Conservation (phyloP, 2,797 vertebrate species). For the Apodemus agrarius region DNA sequence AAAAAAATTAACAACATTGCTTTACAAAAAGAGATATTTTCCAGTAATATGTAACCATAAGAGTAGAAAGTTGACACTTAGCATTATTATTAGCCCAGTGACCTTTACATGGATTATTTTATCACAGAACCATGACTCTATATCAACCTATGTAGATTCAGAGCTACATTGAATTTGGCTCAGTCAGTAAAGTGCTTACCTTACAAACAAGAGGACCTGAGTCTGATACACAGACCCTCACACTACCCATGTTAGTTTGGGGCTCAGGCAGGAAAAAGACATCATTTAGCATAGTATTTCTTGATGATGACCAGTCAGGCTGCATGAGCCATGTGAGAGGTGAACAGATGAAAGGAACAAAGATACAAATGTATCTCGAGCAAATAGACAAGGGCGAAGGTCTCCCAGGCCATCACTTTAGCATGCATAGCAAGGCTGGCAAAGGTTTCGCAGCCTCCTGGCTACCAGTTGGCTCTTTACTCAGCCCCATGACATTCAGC, state of each 20-base stretch:
- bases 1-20: background rate
- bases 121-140: background rate
- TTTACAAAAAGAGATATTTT: background rate
- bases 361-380: background rate
- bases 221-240: background rate
- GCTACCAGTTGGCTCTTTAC: rapidly evolving
- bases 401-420: rapidly evolving
- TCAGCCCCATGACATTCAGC: background rate
- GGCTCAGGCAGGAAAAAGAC: background rate
- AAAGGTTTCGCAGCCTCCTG: rapidly evolving
- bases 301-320: background rate
- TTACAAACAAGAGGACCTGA: background rate
- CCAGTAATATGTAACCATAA: background rate
- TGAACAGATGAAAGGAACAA: background rate
- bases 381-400: background rate
- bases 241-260: background rate
- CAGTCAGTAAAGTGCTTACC: background rate
- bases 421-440: rapidly evolving
- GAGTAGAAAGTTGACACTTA: background rate
- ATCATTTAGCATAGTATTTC: background rate
- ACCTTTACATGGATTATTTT: background rate
- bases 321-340: too few species aligned
- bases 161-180: background rate
- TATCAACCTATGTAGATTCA: background rate
- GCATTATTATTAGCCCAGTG: background rate